Evolutionary conservation across 1,140 invertebrate genomes (phyloP), one percentile per base, ranked within the genome.

Genomic region (Varroa destructor): DNA sequence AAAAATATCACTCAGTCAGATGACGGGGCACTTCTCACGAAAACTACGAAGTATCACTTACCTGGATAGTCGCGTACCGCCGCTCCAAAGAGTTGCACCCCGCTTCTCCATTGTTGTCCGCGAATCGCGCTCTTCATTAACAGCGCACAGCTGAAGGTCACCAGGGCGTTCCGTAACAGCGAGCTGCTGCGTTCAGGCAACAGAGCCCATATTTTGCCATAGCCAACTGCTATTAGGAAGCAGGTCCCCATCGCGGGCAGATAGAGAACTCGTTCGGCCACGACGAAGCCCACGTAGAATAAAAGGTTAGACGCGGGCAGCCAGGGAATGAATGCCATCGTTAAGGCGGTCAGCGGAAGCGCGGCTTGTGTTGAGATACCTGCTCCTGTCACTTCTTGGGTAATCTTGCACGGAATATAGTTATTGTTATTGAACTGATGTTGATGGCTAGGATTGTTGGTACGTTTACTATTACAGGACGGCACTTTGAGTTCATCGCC

Each of bases 251-350:
- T 85, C 46, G 89, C 91, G 12, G 90, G 87, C 73, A 92, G 84
- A 77, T 93, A 91, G 10, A 93, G 80, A 56, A 89, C 86, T 76
- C 90, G 83, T 78, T 94, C 91, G 40, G 90, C 90, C 55, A 93
- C 83, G 0, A 93, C 90, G 81, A 94, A 93, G 36, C 91, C 90
- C 57, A 97, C 93, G 54, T 85, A 88, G 77, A 93, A 89, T 72
- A 84, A 80, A 54, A 84, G 80, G 83, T 97, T 97, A 73, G 88
- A 89, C 25, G 93, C 92, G 58, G 93, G 93, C 74, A 97, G 81
- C 80, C 96, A 96, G 43, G 93, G 90, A 72, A 96, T 78, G 55
- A 89, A 83, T 57, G 88, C 84, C 77, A 89, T 54, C 2, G 72
- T 57, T 8, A 79, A 43, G n/a, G 72, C 73, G 58, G 81, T 80